Percentiles rank a stretch among this genome's conserved stretches.
These are phyloP conservation scores for Diogma glabrata DNA, from an alignment of 2,888 invertebrate genomes.

Conservation along the genomic window DNA sequence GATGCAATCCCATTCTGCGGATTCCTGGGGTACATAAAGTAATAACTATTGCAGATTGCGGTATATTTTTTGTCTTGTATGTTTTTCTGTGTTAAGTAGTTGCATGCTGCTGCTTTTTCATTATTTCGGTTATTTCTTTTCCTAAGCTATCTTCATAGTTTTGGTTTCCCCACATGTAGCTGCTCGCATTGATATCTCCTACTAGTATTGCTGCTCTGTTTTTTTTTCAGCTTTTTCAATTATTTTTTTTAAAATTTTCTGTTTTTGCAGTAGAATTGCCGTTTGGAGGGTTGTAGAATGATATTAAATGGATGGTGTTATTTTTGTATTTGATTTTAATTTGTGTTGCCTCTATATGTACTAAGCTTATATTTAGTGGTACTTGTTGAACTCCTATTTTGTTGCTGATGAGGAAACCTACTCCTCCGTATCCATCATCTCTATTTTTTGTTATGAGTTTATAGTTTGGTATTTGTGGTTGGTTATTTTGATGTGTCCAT, in stretches of 20 bases:
- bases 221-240: background rate
- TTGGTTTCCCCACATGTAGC: background rate
- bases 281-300: background rate
- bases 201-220: background rate
- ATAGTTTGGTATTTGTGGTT: background rate
- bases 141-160: background rate
- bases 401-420: too few relatives aligned
- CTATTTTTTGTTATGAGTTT: background rate
- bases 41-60: background rate
- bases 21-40: background rate
- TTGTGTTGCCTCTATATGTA: too few relatives aligned
- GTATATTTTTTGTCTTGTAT: background rate
- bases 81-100: background rate
- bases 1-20: too few relatives aligned
- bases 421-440: background rate
- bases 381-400: background rate
- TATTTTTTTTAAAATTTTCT: background rate
- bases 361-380: background rate
- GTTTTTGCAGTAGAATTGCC: background rate
- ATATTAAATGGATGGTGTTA: too few relatives aligned
- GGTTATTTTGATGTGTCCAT: background rate
- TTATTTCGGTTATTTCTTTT: background rate
- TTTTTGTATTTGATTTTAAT: too few relatives aligned
- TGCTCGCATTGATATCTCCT: constrained; percentile 1
- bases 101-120: background rate